Evolutionary conservation across 2,888 invertebrate genomes (phyloP), one percentile per base, ranked within the genome.

Genomic region (Peribatodes rhomboidaria): DNA sequence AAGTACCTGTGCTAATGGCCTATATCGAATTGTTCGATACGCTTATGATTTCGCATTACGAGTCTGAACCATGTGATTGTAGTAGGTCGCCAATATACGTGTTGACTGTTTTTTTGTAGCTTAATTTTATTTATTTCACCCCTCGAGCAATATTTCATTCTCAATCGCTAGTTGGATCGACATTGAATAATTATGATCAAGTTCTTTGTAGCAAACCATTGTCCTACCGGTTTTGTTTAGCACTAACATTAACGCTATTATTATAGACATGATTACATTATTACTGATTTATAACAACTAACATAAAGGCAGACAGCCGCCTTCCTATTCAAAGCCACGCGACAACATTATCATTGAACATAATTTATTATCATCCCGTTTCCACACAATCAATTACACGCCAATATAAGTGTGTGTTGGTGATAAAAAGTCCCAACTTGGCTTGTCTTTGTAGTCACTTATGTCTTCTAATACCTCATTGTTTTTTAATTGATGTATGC

Each of bases 371-470:
- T 73, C 67, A 65, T 69, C 74, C 76, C 78, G 74, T 79, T 85
- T 84, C 82, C 76, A 80, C 81, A 79, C 86, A 87, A 89, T 89
- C 85, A 83, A 88, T 88, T 90, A 88, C 85, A 89, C 85, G 80
- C 85, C 83, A 83, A 87, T 88, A 82, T 31, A 37, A 50, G 41
- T 42, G 18, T n/a, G 16, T 16, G 33, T 2, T 27, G 20, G 4
- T 11, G 4, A 37, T 39, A 33, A 41, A 56, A 47, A 0, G 52
- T 31, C 50, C 10, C 44, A 46, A 61, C 33, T 56, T 16, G 22
- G 42, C 4, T 46, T 14, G 11, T 18, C 49, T 31, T 22, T 49
- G 37, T 47, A 14, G 4, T 52, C 14, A 18, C 44, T 53, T 57
- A 18, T 0, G 39, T 58, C n/a, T 53, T 53, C 50, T 2, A 31